Evolutionary conservation across 1,140 invertebrate genomes (phyloP), one percentile per base, ranked within the genome.

Genomic region (Oryctes rhinoceros): DNA sequence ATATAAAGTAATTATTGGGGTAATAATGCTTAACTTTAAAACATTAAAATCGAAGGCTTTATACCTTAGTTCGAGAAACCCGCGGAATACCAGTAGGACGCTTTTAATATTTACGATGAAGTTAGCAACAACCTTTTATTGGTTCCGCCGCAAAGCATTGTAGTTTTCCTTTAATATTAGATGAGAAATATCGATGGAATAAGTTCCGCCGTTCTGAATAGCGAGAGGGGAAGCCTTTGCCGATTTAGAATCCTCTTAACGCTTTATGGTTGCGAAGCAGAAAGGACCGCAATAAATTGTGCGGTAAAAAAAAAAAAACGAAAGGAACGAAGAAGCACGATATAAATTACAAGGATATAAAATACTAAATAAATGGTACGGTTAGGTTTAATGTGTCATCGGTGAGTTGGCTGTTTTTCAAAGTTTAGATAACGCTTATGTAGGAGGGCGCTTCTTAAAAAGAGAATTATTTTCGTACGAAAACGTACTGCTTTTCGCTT

Each of bases 101-200:
- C 39, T 1, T 30, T 30, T 30, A 30, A 30, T 44, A 44, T 44
- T 44, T 44, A 44, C 39, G 5, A 7, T 44, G 39, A 44, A 44
- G 39, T 44, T 44, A 5, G 9, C 5, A 44, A 10, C 39, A 44
- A 10, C 5, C 39, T 44, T 44, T 44, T 44, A 10, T 44, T 44
- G 5, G 5, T 44, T 44, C 9, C 39, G 5, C 39, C 39, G 5
- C 39, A 44, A 44, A 44, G 39, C 39, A 3, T 44, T 44, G 5
- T 1, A 44, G 39, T 44, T 44, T 44, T 35, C 20, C 65, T 67
- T 35, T 67, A 67, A 67, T 24, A 67, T 30, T 67, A 24, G 30
- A 67, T 1, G 65, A 67, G 30, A 35, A 67, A 67, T 30, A 35
- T 67, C 65, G 65, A 67, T 67, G 20, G 30, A 67, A 18, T 67